Percentiles rank a stretch among this genome's conserved stretches.
These are phyloP conservation scores for Pyrochroa serraticornis DNA, from an alignment of 2,888 invertebrate species.

Conservation along the genomic window DNA sequence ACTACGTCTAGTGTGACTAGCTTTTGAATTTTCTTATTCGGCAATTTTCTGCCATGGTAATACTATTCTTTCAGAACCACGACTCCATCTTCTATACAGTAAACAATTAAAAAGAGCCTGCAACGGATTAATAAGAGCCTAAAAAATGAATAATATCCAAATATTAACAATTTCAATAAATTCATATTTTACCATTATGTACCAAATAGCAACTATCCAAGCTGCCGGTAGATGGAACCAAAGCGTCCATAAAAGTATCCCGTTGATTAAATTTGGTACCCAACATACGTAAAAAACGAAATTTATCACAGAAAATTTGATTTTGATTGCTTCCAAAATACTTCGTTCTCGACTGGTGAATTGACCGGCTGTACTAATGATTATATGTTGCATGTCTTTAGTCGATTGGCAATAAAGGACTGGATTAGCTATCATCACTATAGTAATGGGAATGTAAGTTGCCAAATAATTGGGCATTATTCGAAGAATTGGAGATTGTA, in stretches of 20 bases:
- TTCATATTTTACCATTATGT: constrained; percentile 72
- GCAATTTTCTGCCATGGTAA: constrained; percentile 57
- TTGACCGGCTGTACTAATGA: constrained; percentile 64
- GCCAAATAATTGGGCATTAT: constrained; percentile 80
- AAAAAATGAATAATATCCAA: constrained; percentile 58
- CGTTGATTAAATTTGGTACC: constrained; percentile 80
- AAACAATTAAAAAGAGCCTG: constrained; percentile 82
- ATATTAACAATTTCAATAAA: constrained; percentile 33
- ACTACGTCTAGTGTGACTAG: constrained; percentile 21
- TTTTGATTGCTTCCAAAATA: constrained; percentile 71
- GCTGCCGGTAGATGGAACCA: constrained; percentile 76
- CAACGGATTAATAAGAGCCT: constrained; percentile 82
- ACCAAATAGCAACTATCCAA: constrained; percentile 74
- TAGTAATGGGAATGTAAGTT: constrained; percentile 74
- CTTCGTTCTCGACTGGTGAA: constrained; percentile 77
- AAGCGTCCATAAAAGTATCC: constrained; percentile 75
- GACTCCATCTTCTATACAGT: constrained; percentile 77
- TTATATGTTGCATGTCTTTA: constrained; percentile 69
- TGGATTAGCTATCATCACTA: constrained; percentile 80
- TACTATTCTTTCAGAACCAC: constrained; percentile 62
- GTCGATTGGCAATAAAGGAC: constrained; percentile 72
- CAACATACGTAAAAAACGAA: constrained; percentile 81
- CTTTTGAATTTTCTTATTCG: constrained; percentile 26
- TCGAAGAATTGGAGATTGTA: constrained; percentile 63
- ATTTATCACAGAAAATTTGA: constrained; percentile 81